Evolutionary conservation across 2,888 invertebrate species (phyloP).

Genomic region (Athrips mouffetella): DNA sequence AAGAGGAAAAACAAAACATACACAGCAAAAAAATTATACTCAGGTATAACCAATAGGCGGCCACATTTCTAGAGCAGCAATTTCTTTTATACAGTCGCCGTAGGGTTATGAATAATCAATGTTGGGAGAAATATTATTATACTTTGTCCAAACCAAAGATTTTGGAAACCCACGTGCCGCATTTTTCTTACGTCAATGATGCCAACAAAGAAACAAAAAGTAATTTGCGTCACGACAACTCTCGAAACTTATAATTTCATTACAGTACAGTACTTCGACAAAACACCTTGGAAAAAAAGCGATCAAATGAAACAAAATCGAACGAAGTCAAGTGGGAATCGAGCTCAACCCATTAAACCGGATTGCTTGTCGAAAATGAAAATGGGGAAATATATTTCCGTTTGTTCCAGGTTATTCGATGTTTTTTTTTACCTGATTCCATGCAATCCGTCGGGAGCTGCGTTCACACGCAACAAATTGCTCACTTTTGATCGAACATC

Average conservation of each 20-base stretch:
- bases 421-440: conserved; percentile 65
- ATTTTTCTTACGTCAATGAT: no score
- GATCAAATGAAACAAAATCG: conserved; percentile 68
- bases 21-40: no score
- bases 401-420: conserved; percentile 55
- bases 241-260: conserved; percentile 4
- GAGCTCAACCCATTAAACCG: conserved; percentile 68
- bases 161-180: no score
- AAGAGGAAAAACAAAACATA: no score
- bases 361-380: conserved; percentile 75
- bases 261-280: background rate
- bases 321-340: conserved; percentile 72
- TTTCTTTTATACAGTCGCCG: no score
- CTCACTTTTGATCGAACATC: conserved; percentile 55
- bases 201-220: background rate
- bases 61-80: no score
- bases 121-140: no score
- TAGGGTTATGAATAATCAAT: no score
- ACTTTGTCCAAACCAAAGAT: no score
- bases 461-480: conserved; percentile 66
- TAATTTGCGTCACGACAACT: background rate
- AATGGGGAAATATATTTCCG: conserved; percentile 68
- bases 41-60: no score
- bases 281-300: conserved; percentile 31
- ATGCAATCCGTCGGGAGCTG: conserved; percentile 61